These are phyloP conservation scores for Noctilio leporinus DNA, from an alignment of 2,113 vertebrate species.

Conservation along the genomic window DNA sequence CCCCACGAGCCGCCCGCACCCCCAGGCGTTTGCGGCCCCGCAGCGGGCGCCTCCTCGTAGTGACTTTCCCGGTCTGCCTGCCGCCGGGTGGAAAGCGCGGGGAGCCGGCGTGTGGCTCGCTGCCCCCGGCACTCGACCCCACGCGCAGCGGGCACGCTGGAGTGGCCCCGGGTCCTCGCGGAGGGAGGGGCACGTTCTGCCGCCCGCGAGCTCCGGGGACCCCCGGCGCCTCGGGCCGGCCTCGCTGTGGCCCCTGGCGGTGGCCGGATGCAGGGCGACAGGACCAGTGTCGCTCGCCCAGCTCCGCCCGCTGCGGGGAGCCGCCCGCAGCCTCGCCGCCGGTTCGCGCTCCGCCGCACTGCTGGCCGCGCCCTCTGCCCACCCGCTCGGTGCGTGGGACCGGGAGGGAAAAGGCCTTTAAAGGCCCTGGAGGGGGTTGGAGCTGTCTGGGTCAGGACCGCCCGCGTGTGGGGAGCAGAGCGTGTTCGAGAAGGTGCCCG, in stretches of 20 bases:
- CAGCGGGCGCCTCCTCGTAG: too few species aligned
- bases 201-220: not conserved
- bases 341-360: not conserved
- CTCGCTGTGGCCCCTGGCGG: too few species aligned
- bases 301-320: not conserved
- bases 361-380: too few species aligned
- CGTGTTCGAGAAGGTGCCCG: not conserved
- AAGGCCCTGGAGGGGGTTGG: not conserved
- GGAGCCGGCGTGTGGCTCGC: not conserved
- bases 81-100: not conserved
- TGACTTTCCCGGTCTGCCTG: not conserved
- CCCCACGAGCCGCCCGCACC: too few species aligned
- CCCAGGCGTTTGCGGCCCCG: too few species aligned
- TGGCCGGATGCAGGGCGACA: too few species aligned
- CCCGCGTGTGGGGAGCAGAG: not conserved
- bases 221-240: not conserved
- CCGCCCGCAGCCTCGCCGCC: fast-evolving
- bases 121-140: not conserved
- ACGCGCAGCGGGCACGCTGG: too few species aligned
- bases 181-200: too few species aligned
- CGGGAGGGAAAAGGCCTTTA: not conserved
- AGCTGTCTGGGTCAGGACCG: not conserved
- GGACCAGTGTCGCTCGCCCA: not conserved
- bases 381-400: not conserved
- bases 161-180: too few species aligned